phyloP scores from a whole-genome alignment of 2,888 invertebrate species.

The Chrysolina oricalcia region DNA sequence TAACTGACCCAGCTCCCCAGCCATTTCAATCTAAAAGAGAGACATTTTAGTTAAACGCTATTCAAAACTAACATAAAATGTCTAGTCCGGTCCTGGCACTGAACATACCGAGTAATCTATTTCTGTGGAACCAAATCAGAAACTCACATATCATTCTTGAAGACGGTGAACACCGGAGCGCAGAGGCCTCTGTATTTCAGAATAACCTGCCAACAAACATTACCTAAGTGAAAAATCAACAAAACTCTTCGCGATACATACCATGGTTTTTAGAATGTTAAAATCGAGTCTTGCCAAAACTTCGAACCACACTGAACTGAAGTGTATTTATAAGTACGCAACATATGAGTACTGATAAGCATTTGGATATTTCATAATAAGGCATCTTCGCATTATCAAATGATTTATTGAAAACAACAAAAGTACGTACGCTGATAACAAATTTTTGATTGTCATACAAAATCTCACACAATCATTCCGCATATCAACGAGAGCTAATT shows the following conservation, averaged over 20 bases:
- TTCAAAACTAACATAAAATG: too few species aligned
- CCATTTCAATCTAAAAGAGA: too few species aligned
- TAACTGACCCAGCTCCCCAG: too few species aligned
- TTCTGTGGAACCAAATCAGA: too few species aligned
- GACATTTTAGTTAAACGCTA: too few species aligned
- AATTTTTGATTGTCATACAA: background rate
- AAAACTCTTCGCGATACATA: background rate
- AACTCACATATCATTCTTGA: conserved; percentile 59
- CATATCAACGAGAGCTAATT: background rate
- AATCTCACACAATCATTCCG: background rate
- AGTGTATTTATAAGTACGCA: background rate
- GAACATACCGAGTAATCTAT: too few species aligned
- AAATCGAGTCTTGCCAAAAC: background rate
- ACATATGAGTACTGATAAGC: conserved; percentile 2
- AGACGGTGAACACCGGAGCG: conserved; percentile 80
- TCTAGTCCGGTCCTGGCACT: too few species aligned
- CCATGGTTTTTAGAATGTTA: background rate
- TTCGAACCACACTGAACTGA: background rate
- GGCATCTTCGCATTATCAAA: background rate
- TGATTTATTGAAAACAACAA: background rate
- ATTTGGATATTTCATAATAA: background rate
- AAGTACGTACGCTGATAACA: background rate
- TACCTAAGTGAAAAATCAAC: background rate
- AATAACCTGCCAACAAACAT: conserved; percentile 66
- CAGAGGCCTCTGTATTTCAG: conserved; percentile 79